Evolutionary conservation across 2,797 vertebrate genomes (phyloP), one percentile per base, ranked within the genome.

Genomic region (Rachycentron canadum): DNA sequence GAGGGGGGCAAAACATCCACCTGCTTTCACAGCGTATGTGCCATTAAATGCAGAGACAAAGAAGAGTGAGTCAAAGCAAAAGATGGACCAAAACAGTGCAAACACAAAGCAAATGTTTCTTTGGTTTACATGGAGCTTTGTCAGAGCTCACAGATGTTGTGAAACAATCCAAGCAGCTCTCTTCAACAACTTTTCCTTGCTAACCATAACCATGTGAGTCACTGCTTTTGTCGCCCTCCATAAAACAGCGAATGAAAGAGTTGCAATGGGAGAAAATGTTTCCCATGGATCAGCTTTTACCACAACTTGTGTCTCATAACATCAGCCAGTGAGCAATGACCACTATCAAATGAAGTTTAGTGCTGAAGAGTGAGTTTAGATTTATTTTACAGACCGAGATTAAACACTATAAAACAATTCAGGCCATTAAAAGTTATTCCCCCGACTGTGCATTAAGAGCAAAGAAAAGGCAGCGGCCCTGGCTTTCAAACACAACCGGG

Each of bases 141-240:
- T 76, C 36, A 73, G 3, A 56, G 49, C n/a, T 69, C 7, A 23
- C 76, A 64, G 61, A 82, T 56, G 53, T 79, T 79, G 66, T 62
- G 67, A 88, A 83, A 84, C 69, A 83, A 79, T 23, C 50, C 25
- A n/a, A 66, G 60, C 70, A 17, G 36, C 60, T 84, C 65, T 77
- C 53, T 65, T 83, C 59, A 45, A 69, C 41, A 83, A 55, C 67
- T 56, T 53, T 62, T 64, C 69, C 63, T 78, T 30, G 14, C 78
- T 89, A 91, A 91, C 73, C 72, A 81, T 78, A 85, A 86, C 81
- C 87, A 91, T 90, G 90, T 89, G 86, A 88, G 84, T 59, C 67
- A 12, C 56, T 32, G 80, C 79, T 73, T 87, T 82, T 75, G 81
- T 76, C 84, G 74, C 57, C 67, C 28, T 86, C 79, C 66, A 82